Percentiles rank a stretch among this genome's conserved stretches.
phyloP scores from a whole-genome alignment of 1,140 invertebrate species.

The Pinna nobilis region DNA sequence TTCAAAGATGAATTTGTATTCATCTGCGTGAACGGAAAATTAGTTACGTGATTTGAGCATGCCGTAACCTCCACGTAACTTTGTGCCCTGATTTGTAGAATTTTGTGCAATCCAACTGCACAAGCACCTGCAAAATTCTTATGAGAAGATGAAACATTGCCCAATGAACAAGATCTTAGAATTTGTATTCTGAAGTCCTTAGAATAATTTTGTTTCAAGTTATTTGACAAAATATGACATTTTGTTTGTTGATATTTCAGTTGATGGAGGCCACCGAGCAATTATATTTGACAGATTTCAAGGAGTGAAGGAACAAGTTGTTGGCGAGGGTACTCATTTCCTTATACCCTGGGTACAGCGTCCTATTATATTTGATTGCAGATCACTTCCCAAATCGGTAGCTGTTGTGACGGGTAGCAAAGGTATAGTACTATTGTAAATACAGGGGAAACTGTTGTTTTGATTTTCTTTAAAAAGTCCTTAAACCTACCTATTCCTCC shows the following conservation, averaged over 20 bases:
- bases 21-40: too few relatives aligned
- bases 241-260: slow-evolving; percentile 79
- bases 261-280: slow-evolving; percentile 98
- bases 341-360: slow-evolving; percentile 98
- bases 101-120: too few relatives aligned
- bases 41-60: too few relatives aligned
- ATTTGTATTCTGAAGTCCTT: not conserved
- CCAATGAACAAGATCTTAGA: not conserved
- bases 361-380: slow-evolving; percentile 98
- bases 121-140: too few relatives aligned
- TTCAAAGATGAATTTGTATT: too few relatives aligned
- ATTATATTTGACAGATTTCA: slow-evolving; percentile 99
- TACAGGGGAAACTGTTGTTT: too few relatives aligned
- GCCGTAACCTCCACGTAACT: too few relatives aligned
- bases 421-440: slow-evolving; percentile 76
- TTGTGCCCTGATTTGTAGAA: too few relatives aligned
- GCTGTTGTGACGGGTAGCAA: slow-evolving; percentile 98
- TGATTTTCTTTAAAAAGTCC: too few relatives aligned
- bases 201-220: not conserved
- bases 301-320: slow-evolving; percentile 93
- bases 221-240: not conserved
- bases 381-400: slow-evolving; percentile 96
- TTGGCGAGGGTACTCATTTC: slow-evolving; percentile 99
- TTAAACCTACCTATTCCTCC: too few relatives aligned
- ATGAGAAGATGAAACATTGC: not conserved